phyloP scores from a whole-genome alignment of 2,797 vertebrate genomes.

The Rhinogobio ventralis region DNA sequence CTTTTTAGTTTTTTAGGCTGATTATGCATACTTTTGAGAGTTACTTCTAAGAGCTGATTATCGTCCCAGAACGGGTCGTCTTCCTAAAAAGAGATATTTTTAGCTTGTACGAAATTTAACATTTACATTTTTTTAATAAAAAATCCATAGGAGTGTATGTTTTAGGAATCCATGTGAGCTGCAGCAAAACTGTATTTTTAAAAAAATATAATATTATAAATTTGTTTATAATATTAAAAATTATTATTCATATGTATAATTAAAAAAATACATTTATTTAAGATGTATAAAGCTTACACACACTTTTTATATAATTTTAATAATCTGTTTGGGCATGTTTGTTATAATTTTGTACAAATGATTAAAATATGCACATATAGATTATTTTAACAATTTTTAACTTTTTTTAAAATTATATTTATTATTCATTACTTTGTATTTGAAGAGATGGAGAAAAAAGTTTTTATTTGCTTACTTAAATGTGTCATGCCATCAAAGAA shows the following conservation, averaged over 20 bases:
- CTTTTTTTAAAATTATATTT: background rate
- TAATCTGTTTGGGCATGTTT: background rate
- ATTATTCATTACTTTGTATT: background rate
- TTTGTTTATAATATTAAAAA: background rate
- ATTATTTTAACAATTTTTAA: background rate
- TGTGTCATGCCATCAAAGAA: background rate
- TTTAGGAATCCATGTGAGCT: background rate
- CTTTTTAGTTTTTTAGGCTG: constrained; percentile 2
- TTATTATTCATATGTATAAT: background rate
- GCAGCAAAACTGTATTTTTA: background rate
- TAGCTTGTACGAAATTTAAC: background rate
- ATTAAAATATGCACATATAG: background rate
- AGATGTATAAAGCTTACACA: background rate
- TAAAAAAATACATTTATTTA: background rate
- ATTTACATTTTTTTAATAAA: no score
- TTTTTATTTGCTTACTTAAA: background rate
- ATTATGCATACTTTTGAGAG: constrained; percentile 7
- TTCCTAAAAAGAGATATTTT: background rate
- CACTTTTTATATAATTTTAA: background rate
- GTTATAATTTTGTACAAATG: background rate
- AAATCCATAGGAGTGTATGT: background rate
- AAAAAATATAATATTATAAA: background rate
- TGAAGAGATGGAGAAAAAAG: background rate
- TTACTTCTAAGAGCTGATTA: background rate
- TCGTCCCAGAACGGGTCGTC: background rate